phyloP scores from a whole-genome alignment of 2,797 vertebrate genomes.

The Pseudomugil gertrudae region DNA sequence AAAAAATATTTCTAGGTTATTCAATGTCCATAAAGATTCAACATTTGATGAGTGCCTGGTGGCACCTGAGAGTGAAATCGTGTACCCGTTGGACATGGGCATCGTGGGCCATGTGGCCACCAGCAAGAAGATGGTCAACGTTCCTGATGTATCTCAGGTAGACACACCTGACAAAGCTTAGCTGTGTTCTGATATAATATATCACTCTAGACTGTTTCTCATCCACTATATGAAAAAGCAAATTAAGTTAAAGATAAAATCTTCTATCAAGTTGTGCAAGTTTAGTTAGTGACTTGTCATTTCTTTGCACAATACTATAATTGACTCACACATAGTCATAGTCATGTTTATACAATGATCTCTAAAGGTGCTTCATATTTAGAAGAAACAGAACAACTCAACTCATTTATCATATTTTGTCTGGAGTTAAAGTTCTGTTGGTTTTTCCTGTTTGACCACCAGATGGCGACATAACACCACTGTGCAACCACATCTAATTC shows the following conservation, averaged over 20 bases:
- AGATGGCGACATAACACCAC: slow-evolving; percentile 60
- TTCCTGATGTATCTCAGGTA: slow-evolving; percentile 84
- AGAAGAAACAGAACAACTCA: neutral
- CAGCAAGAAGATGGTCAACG: slow-evolving; percentile 86
- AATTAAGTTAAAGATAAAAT: too few species aligned
- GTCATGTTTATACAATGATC: neutral
- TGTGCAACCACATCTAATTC: slow-evolving; percentile 15
- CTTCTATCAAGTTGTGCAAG: too few species aligned
- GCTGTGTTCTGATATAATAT: neutral
- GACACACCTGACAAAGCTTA: neutral
- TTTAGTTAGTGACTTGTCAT: too few species aligned
- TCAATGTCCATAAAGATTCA: slow-evolving; percentile 86
- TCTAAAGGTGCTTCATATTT: neutral
- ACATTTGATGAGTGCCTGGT: slow-evolving; percentile 87
- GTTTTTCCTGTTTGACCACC: slow-evolving; percentile 35
- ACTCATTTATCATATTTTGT: too few species aligned
- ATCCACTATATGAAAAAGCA: neutral
- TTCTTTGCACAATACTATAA: neutral
- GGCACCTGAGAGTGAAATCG: slow-evolving; percentile 87
- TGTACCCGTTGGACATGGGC: slow-evolving; percentile 90
- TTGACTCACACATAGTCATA: neutral
- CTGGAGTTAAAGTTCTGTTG: neutral
- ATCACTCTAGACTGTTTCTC: neutral
- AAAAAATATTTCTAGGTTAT: slow-evolving; percentile 72
- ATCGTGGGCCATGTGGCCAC: slow-evolving; percentile 88